Evolutionary conservation across 2,113 vertebrate genomes (phyloP).

Genomic region (Taxidea taxus): DNA sequence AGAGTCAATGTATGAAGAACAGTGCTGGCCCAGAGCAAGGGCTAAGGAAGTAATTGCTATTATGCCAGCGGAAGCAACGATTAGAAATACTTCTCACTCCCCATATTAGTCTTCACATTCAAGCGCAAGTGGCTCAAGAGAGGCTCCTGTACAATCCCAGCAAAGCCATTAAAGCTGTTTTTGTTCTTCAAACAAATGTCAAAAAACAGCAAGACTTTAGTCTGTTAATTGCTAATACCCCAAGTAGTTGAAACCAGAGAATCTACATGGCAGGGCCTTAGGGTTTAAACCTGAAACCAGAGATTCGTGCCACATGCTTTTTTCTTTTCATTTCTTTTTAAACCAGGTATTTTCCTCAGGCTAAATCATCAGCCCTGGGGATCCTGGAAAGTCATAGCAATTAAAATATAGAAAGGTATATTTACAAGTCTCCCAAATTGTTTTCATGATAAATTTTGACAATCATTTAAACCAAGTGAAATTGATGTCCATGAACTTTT

Average conservation of each 20-base stretch:
- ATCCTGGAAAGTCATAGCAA: neutral
- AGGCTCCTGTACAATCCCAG: neutral
- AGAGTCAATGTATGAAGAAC: neutral
- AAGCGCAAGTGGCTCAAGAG: neutral
- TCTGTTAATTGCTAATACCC: constrained; percentile 27
- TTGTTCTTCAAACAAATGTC: constrained; percentile 50
- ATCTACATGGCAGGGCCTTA: neutral
- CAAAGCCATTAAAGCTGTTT: constrained; percentile 26
- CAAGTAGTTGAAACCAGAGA: neutral
- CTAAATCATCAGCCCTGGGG: constrained; percentile 21
- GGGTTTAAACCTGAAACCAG: constrained; percentile 1
- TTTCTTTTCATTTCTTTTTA: neutral
- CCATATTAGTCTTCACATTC: neutral
- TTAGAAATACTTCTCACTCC: neutral
- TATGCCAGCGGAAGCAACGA: neutral
- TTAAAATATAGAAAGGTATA: neutral
- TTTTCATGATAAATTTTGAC: neutral
- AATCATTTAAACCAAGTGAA: neutral
- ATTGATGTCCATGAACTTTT: neutral
- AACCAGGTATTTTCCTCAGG: neutral
- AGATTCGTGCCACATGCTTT: neutral
- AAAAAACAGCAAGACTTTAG: constrained; percentile 2
- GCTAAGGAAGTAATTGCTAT: neutral
- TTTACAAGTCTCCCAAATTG: neutral
- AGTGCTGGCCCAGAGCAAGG: neutral